Percentiles rank a stretch among this genome's conserved stretches.
Conservation (phyloP, 2,888 invertebrate genomes). For the Micoletzkya japonica region DNA sequence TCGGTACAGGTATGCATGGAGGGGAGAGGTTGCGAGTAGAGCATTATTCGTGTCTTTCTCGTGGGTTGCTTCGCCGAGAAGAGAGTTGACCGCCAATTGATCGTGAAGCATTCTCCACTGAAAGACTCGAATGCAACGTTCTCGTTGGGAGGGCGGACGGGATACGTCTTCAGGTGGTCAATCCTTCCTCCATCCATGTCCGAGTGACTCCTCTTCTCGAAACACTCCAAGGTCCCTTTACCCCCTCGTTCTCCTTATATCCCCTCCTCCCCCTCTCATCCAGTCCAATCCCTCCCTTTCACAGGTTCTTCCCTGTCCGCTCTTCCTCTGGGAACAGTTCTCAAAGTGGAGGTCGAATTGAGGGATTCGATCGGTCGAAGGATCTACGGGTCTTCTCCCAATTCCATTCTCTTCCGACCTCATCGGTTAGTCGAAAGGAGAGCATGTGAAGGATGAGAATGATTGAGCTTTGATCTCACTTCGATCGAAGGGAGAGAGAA, state of each 20-base stretch:
- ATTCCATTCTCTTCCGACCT: slow-evolving; percentile 3
- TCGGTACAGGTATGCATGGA: slow-evolving; percentile 8
- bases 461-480: slow-evolving; percentile 49
- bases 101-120: no score
- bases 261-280: no score
- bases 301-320: background rate
- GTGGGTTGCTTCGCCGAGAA: no score
- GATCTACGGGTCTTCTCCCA: background rate
- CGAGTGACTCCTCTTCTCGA: slow-evolving; percentile 3
- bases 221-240: background rate
- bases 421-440: slow-evolving; percentile 7
- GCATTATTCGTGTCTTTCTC: no score
- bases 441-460: background rate
- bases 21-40: no score
- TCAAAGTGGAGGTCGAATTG: slow-evolving; percentile 4
- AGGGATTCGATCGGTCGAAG: slow-evolving; percentile 5
- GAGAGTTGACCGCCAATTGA: no score
- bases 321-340: slow-evolving; percentile 8
- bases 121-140: background rate
- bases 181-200: slow-evolving; percentile 18
- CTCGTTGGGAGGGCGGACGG: background rate
- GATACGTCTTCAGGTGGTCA: slow-evolving; percentile 2
- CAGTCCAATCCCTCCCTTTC: background rate
- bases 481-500: slow-evolving; percentile 43
- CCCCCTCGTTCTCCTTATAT: no score